Evolutionary conservation across 2,888 invertebrate species (phyloP).

Genomic region (Chymomyza amoena): DNA sequence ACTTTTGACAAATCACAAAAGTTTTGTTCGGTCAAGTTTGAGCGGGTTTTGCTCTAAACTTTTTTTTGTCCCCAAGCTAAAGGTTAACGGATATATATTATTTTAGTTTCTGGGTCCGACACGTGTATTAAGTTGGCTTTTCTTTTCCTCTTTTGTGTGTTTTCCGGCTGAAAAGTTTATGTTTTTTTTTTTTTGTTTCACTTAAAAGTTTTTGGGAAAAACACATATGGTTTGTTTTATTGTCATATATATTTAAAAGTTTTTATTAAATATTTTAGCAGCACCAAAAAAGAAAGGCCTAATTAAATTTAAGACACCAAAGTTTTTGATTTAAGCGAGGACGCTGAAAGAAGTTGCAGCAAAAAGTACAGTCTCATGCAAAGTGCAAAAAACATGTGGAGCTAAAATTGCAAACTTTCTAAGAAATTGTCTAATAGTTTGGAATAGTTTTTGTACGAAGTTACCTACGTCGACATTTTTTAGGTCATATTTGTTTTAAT

Average conservation of each 20-base stretch:
- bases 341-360: no score
- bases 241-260: not conserved
- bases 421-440: no score
- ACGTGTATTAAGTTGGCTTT: constrained; percentile 1
- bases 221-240: not conserved
- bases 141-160: not conserved
- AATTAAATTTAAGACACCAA: not conserved
- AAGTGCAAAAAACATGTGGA: no score
- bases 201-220: not conserved
- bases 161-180: not conserved
- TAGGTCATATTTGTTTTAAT: no score
- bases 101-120: not conserved
- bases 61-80: constrained; percentile 1
- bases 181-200: not conserved
- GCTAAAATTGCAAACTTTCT: no score
- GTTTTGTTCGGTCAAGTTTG: constrained; percentile 35
- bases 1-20: constrained; percentile 47
- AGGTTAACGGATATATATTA: not conserved
- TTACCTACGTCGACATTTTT: no score
- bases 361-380: no score
- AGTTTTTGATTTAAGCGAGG: no score
- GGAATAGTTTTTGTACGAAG: no score
- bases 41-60: constrained; percentile 19
- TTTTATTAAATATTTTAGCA: not conserved
- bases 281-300: not conserved